Conservation (phyloP, 2,797 vertebrate species). For the Etheostoma nigrum region DNA sequence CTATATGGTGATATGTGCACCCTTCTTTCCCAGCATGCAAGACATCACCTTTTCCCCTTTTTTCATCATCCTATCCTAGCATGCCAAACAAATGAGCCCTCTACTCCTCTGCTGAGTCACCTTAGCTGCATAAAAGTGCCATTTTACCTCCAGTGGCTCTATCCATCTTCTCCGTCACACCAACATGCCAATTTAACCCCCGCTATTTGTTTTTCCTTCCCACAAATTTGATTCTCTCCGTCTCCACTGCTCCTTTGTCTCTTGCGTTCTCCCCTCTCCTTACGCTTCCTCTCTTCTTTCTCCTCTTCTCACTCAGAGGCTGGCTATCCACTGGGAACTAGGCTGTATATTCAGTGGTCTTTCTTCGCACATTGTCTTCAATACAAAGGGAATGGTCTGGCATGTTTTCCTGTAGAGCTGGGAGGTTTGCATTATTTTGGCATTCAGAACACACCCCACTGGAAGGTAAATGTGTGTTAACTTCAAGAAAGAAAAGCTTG, state of each 20-base stretch:
- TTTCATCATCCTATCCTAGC: not conserved
- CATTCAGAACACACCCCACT: not conserved
- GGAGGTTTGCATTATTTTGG: not conserved
- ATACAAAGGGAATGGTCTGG: not conserved
- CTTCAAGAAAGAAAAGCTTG: not conserved
- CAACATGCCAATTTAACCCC: constrained; percentile 33
- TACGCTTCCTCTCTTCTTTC: constrained; percentile 11
- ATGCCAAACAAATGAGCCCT: not conserved
- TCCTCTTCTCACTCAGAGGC: constrained; percentile 13
- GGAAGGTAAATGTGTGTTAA: not conserved
- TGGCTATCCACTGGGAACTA: constrained; percentile 18
- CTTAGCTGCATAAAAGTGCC: constrained; percentile 7
- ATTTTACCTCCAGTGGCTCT: constrained; percentile 23
- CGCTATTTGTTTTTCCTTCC: constrained; percentile 25
- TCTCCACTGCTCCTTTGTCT: constrained; percentile 13
- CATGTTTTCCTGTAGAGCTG: constrained; percentile 3
- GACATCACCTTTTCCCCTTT: not conserved
- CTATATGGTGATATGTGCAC: not conserved
- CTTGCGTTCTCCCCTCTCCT: constrained; percentile 4
- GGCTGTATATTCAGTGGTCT: constrained; percentile 4
- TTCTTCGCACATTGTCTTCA: constrained; percentile 22
- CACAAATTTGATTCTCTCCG: constrained; percentile 26
- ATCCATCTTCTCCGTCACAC: constrained; percentile 31
- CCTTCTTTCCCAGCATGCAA: not conserved
- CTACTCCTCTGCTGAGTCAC: constrained; percentile 14